phyloP scores from a whole-genome alignment of 2,888 invertebrate genomes.

The Drosophila hamatofila region DNA sequence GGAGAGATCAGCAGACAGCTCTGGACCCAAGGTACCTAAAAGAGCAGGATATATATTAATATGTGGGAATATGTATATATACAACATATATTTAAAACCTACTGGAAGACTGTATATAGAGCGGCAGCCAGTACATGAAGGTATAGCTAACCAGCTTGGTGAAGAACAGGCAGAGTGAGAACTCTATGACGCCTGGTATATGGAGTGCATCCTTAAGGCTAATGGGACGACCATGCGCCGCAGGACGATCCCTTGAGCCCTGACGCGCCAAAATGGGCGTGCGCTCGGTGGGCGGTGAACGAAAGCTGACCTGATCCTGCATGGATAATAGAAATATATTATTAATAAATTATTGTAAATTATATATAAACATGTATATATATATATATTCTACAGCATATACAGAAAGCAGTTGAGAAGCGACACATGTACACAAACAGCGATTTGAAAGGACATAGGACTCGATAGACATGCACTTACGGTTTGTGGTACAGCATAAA shows the following conservation, averaged over 20 bases:
- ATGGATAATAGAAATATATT: background rate
- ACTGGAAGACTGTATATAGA: slow-evolving; percentile 94
- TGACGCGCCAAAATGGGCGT: slow-evolving; percentile 81
- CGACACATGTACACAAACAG: slow-evolving; percentile 21
- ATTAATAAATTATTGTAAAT: background rate
- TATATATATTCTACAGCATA: background rate
- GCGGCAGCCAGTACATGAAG: slow-evolving; percentile 97
- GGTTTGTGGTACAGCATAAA: slow-evolving; percentile 40
- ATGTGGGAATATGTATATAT: background rate
- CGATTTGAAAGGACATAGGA: slow-evolving; percentile 4
- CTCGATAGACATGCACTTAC: slow-evolving; percentile 60
- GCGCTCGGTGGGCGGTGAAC: slow-evolving; percentile 83
- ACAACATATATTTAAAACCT: slow-evolving; percentile 83
- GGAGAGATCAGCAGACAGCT: slow-evolving; percentile 91
- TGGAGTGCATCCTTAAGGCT: slow-evolving; percentile 87
- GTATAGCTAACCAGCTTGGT: slow-evolving; percentile 98
- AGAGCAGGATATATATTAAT: background rate
- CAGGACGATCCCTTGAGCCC: slow-evolving; percentile 17
- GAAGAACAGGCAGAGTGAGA: slow-evolving; percentile 96
- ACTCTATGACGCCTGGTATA: slow-evolving; percentile 97
- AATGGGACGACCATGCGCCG: slow-evolving; percentile 70
- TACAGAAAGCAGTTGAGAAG: slow-evolving; percentile 12
- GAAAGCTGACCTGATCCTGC: slow-evolving; percentile 83
- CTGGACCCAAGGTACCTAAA: slow-evolving; percentile 89
- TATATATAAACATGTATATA: background rate